A percentile compares a stretch with the other conserved stretches of the same genome.
These are phyloP conservation scores for Cosmia pyralina DNA, from an alignment of 2,888 invertebrate species.

Conservation along the genomic window DNA sequence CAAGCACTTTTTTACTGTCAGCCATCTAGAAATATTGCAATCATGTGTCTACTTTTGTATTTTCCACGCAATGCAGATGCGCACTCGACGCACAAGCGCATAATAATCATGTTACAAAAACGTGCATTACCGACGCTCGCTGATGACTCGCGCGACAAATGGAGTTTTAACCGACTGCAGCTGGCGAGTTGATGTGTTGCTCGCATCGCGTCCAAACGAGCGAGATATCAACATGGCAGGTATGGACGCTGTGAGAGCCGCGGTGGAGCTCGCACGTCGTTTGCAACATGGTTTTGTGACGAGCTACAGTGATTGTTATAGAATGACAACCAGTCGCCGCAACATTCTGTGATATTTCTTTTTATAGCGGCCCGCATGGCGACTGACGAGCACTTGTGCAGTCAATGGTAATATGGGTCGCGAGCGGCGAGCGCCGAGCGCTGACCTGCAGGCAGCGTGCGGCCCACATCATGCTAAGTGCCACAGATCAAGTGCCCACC, in stretches of 20 bases:
- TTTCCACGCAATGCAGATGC: conserved; percentile 55
- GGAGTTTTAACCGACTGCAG: conserved; percentile 55
- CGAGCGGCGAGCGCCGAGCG: background rate
- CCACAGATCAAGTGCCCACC: background rate
- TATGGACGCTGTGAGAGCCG: conserved; percentile 23
- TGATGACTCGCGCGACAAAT: conserved; percentile 52
- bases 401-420: conserved; percentile 8
- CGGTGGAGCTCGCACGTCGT: conserved; percentile 19
- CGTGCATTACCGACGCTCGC: conserved; percentile 49
- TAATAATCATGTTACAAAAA: conserved; percentile 55
- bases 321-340: conserved; percentile 22
- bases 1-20: conserved; percentile 53
- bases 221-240: conserved; percentile 1
- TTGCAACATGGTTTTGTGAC: conserved; percentile 25
- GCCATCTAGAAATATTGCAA: conserved; percentile 57
- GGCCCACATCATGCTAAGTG: conserved; percentile 21
- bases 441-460: background rate
- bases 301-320: conserved; percentile 22
- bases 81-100: conserved; percentile 38
- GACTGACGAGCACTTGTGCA: background rate
- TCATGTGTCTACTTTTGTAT: conserved; percentile 49
- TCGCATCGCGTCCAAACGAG: too few relatives aligned
- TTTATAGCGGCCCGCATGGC: conserved; percentile 41
- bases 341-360: conserved; percentile 21
- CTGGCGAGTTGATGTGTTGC: conserved; percentile 37